Base-by-base conservation (phyloP, 2,888 invertebrate species). In the Pilophorus perplexus region DNA sequence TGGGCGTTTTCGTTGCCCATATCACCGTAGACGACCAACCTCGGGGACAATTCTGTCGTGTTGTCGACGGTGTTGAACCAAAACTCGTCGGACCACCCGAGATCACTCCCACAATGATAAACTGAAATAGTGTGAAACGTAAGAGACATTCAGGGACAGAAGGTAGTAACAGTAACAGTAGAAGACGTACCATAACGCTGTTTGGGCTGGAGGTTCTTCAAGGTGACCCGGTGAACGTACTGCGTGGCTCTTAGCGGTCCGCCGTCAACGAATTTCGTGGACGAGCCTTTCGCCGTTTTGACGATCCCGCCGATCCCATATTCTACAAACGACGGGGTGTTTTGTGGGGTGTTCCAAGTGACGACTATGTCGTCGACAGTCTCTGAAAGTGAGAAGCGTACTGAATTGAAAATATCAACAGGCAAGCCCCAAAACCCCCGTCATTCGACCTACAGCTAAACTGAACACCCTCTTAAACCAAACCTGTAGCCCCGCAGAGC, bases 1-100 rank as follows among this genome's bases (percentile, higher is more conserved):
- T 89, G 88, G 1, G 94, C 93, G 78, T 96, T 96, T 72, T 85
- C 86, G 76, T 89, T 90, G 27, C 97, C 97, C 88, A 98, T 86
- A 77, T 97, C 97, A 0, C 97, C 97, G 75, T 86, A 96, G 72
- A 97, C 84, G 23, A 90, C 95, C 40, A 95, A 80, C 16, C 83
- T 82, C 0, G 93, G 90, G 16, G 85, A 81, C 93, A 93, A 94
- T 70, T 85, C 75, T n/a, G 80, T 75, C 22, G 81, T 80, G 12
- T 83, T 82, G 0, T 88, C 88, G 0, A 84, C 80, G 0, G 93
- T 90, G 72, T 79, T 82, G 78, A 96, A 91, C 75, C 81, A 84
- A 77, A 88, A 94, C 73, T 83, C 71, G 33, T 85, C 81, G 0
- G 94, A 94, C 93, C 93, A 94, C 0, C 92, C 93, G 68, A 81